Percentiles rank a stretch among this genome's conserved stretches.
phyloP scores from a whole-genome alignment of 2,888 invertebrate species.

The Andrena trimmerana region DNA sequence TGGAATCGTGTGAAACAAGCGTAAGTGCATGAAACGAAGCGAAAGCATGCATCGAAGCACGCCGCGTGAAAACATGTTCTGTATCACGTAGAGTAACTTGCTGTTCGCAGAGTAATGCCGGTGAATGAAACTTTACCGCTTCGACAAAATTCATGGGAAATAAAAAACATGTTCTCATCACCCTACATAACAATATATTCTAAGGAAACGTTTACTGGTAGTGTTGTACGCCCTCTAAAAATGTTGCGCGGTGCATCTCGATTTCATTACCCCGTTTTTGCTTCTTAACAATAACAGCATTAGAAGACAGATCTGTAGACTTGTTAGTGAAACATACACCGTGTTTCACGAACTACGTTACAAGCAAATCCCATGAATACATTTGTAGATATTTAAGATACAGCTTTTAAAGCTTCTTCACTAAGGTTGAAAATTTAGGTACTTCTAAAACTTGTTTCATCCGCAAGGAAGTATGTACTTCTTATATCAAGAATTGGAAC shows the following conservation, averaged over 20 bases:
- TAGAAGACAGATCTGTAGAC: background rate
- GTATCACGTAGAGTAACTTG: conserved; percentile 46
- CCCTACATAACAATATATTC: background rate
- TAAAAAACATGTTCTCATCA: conserved; percentile 20
- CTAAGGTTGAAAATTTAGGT: no score
- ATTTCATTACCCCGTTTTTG: background rate
- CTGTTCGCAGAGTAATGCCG: background rate
- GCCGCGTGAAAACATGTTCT: conserved; percentile 65
- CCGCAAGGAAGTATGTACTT: no score
- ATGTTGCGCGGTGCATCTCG: background rate
- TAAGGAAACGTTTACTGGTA: background rate
- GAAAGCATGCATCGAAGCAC: conserved; percentile 71
- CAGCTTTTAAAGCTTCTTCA: no score
- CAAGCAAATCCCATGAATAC: no score
- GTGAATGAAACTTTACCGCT: conserved; percentile 16
- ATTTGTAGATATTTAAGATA: no score
- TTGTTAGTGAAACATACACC: background rate
- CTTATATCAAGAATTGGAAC: no score
- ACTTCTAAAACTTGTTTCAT: no score
- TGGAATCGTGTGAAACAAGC: conserved; percentile 72
- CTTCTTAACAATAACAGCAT: background rate
- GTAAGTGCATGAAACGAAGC: conserved; percentile 68
- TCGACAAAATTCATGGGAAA: conserved; percentile 4
- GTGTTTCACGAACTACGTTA: background rate
- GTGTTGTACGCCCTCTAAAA: background rate